These are phyloP conservation scores for Setipinna tenuifilis DNA, from an alignment of 2,797 vertebrate genomes.

Conservation along the genomic window DNA sequence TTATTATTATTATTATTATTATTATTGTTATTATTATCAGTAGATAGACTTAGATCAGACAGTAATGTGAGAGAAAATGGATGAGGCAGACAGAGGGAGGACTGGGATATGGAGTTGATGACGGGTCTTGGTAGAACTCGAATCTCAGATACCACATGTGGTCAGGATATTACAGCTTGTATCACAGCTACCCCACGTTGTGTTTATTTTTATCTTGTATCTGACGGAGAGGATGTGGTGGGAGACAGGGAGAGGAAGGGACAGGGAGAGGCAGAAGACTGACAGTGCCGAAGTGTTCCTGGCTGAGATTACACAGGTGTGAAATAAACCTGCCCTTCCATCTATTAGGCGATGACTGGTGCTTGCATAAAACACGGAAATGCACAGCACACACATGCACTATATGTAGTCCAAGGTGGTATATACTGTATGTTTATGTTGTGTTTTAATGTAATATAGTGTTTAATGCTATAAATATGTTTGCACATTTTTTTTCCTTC, in stretches of 20 bases:
- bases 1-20: too few relatives aligned
- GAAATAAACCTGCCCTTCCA: background rate
- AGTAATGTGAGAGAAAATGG: too few relatives aligned
- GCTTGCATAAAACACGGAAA: background rate
- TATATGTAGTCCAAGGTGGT: too few relatives aligned
- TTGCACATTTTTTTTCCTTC: too few relatives aligned
- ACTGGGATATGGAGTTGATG: too few relatives aligned
- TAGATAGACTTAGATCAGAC: too few relatives aligned
- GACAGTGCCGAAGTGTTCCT: background rate
- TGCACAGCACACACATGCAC: too few relatives aligned
- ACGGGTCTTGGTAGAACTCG: background rate
- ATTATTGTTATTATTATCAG: too few relatives aligned
- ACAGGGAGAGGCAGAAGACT: background rate
- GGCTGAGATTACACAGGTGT: constrained; percentile 13
- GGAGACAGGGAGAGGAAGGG: background rate
- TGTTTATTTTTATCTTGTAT: background rate
- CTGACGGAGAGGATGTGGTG: background rate
- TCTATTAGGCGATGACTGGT: background rate
- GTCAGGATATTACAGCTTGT: background rate
- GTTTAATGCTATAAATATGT: too few relatives aligned
- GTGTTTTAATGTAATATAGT: too few relatives aligned
- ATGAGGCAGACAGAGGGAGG: too few relatives aligned
- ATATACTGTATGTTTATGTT: too few relatives aligned
- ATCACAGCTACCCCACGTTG: background rate
- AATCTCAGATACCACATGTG: background rate